Percentiles rank a stretch among this genome's conserved stretches.
Evolutionary conservation across 2,888 invertebrate genomes (phyloP).

Genomic region (Lochmaea crataegi): DNA sequence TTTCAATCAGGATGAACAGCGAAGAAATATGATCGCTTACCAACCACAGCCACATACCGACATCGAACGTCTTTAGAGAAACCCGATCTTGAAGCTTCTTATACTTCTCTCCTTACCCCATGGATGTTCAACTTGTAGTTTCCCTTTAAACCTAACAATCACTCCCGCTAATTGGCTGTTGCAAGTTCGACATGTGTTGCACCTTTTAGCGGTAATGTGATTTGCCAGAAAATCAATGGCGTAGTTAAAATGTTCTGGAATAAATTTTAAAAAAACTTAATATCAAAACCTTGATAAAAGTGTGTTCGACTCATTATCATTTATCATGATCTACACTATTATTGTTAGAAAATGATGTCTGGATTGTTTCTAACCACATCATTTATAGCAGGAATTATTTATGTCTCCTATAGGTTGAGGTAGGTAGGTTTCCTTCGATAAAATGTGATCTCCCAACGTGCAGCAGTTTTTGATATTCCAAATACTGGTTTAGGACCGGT

Average conservation of each 20-base stretch:
- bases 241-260: background rate
- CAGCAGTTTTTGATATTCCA: too few relatives aligned
- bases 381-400: too few relatives aligned
- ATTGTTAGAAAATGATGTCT: too few relatives aligned
- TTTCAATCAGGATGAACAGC: constrained; percentile 23
- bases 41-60: constrained; percentile 35
- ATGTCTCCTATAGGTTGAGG: too few relatives aligned
- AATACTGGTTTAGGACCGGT: too few relatives aligned
- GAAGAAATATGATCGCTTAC: constrained; percentile 42
- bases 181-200: constrained; percentile 39
- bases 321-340: too few relatives aligned
- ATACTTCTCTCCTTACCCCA: background rate
- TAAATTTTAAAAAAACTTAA: background rate
- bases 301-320: too few relatives aligned
- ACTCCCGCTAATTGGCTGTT: constrained; percentile 42
- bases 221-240: constrained; percentile 20
- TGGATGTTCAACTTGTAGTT: constrained; percentile 13
- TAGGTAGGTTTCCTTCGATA: too few relatives aligned
- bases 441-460: too few relatives aligned
- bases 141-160: constrained; percentile 37
- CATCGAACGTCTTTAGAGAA: constrained; percentile 39
- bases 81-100: constrained; percentile 33
- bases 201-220: constrained; percentile 35
- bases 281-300: too few relatives aligned
- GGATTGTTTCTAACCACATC: too few relatives aligned